Evolutionary conservation across 2,888 invertebrate species (phyloP).

Genomic region (Pseudococcus jackbeardsleyi): DNA sequence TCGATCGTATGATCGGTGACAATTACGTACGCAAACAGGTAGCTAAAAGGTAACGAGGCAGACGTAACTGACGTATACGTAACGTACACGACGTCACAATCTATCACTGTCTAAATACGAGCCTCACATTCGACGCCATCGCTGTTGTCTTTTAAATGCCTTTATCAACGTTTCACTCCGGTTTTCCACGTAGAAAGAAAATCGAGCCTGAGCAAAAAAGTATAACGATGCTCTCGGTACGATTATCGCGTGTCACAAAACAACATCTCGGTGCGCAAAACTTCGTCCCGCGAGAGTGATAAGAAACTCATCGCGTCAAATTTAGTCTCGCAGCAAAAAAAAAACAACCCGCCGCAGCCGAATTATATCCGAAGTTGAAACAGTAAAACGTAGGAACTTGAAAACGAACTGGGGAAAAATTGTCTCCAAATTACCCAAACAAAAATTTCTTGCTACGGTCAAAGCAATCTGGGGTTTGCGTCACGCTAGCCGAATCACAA

Average conservation of each 20-base stretch:
- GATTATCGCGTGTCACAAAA: slow-evolving; percentile 17
- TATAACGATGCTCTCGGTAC: neutral
- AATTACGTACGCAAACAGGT: neutral
- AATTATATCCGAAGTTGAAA: too few species aligned
- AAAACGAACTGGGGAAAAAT: neutral
- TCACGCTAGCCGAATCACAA: slow-evolving; percentile 1
- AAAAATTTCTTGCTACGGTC: slow-evolving; percentile 7
- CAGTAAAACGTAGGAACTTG: neutral
- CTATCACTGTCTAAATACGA: slow-evolving; percentile 24
- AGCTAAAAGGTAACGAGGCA: neutral
- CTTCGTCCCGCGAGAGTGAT: slow-evolving; percentile 33
- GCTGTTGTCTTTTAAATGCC: neutral
- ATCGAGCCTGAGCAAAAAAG: neutral
- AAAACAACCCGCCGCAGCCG: neutral
- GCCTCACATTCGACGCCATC: neutral
- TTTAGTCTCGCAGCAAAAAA: neutral
- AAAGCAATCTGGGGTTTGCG: neutral
- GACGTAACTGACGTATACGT: neutral
- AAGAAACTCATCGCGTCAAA: slow-evolving; percentile 41
- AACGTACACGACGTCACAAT: slow-evolving; percentile 27
- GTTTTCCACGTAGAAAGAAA: neutral
- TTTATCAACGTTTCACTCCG: neutral
- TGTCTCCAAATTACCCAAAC: slow-evolving; percentile 24
- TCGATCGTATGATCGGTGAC: neutral
- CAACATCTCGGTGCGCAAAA: neutral